These are phyloP conservation scores for Trichopria drosophilae DNA, from an alignment of 2,888 invertebrate genomes.

Conservation along the genomic window DNA sequence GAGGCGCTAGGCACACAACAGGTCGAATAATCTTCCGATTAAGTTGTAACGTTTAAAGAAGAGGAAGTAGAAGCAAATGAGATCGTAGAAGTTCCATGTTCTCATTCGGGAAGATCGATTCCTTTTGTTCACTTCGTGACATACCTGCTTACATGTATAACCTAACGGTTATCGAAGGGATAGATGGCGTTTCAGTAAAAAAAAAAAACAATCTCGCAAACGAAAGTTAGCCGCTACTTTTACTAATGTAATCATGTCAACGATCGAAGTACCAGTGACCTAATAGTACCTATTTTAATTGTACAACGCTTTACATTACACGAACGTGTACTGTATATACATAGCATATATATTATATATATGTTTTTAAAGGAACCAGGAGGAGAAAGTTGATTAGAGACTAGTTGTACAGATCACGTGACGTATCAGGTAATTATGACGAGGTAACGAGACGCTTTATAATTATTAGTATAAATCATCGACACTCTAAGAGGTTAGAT, in stretches of 20 bases:
- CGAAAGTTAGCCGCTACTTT: too few relatives aligned
- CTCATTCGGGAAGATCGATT: slow-evolving; percentile 31
- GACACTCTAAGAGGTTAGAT: too few relatives aligned
- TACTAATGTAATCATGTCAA: slow-evolving; percentile 36
- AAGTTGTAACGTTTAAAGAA: too few relatives aligned
- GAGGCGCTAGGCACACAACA: too few relatives aligned
- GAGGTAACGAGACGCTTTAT: too few relatives aligned
- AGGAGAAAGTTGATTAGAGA: slow-evolving; percentile 14
- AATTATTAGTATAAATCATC: too few relatives aligned
- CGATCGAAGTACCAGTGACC: slow-evolving; percentile 47
- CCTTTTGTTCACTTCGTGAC: slow-evolving; percentile 38
- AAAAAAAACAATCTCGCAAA: slow-evolving; percentile 7
- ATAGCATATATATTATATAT: slow-evolving; percentile 10
- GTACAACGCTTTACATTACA: slow-evolving; percentile 44
- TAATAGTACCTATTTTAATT: slow-evolving; percentile 47
- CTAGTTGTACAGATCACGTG: slow-evolving; percentile 23
- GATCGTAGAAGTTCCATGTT: slow-evolving; percentile 53
- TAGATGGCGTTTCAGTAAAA: slow-evolving; percentile 7
- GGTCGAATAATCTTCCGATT: too few relatives aligned
- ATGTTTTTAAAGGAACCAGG: slow-evolving; percentile 19
- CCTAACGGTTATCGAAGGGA: slow-evolving; percentile 19
- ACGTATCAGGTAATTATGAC: slow-evolving; percentile 20
- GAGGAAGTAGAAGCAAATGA: slow-evolving; percentile 33
- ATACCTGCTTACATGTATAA: slow-evolving; percentile 40
- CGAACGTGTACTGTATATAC: slow-evolving; percentile 28